A percentile compares a stretch with the other conserved stretches of the same genome.
phyloP scores from a whole-genome alignment of 2,113 vertebrate species.

The Carlito syrichta region DNA sequence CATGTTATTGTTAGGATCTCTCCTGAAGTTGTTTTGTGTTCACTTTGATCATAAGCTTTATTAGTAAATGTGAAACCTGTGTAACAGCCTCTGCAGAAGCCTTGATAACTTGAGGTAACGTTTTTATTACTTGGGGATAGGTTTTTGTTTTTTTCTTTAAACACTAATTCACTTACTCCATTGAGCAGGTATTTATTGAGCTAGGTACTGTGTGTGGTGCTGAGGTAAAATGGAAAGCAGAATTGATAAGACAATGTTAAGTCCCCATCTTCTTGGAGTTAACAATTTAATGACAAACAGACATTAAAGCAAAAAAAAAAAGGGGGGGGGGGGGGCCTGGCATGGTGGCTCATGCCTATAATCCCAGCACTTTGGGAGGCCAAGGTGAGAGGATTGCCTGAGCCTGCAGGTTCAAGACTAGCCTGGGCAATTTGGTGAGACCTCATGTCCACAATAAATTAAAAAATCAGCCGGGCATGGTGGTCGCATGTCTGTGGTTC shows the following conservation, averaged over 20 bases:
- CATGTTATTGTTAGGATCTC: neutral
- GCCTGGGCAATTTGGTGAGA: too few species aligned
- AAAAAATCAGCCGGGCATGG: too few species aligned
- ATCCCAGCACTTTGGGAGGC: too few species aligned
- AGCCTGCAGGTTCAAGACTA: too few species aligned
- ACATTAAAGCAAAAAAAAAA: neutral
- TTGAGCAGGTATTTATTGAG: neutral
- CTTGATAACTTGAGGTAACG: neutral
- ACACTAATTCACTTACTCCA: neutral
- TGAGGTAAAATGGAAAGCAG: neutral
- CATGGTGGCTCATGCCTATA: too few species aligned
- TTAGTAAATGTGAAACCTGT: neutral
- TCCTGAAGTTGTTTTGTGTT: neutral
- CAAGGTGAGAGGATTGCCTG: too few species aligned
- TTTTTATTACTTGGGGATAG: neutral
- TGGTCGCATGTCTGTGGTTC: too few species aligned
- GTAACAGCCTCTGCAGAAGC: neutral
- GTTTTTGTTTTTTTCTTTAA: neutral
- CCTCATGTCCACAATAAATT: too few species aligned
- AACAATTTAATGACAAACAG: neutral
- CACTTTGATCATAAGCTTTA: neutral
- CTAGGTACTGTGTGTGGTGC: neutral
- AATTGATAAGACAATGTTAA: neutral
- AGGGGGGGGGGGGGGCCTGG: too few species aligned
- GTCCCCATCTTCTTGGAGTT: neutral